A percentile compares a stretch with the other conserved stretches of the same genome.
Conservation (phyloP, 2,113 vertebrate genomes). For the Paedocypris sp. region DNA sequence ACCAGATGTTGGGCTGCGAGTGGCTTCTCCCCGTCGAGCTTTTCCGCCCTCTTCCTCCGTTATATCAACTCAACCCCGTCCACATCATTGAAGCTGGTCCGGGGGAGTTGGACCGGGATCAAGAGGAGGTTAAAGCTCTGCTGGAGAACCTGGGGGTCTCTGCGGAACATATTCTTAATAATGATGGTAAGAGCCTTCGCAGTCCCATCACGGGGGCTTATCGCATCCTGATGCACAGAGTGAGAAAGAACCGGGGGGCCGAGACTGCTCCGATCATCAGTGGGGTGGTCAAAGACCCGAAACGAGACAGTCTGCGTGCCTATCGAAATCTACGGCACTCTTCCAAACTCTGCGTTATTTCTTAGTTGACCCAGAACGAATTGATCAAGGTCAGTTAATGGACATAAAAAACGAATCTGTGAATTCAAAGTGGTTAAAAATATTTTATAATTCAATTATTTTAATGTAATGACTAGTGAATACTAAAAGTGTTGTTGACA, state of each 20-base stretch:
- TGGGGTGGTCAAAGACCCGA: conserved; percentile 64
- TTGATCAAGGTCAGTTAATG: neutral
- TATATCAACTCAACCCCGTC: conserved; percentile 55
- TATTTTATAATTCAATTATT: too few relatives aligned
- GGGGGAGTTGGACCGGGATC: conserved; percentile 56
- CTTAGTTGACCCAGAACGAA: conserved; percentile 56
- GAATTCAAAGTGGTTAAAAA: too few relatives aligned
- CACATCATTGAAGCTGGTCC: conserved; percentile 51
- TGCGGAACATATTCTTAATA: conserved; percentile 67
- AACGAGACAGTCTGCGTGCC: conserved; percentile 58
- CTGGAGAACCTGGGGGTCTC: conserved; percentile 77
- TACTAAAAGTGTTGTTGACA: too few relatives aligned
- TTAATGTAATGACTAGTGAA: too few relatives aligned
- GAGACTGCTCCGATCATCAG: conserved; percentile 67
- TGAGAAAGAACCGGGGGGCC: conserved; percentile 65
- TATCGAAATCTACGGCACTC: conserved; percentile 73
- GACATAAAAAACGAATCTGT: too few relatives aligned
- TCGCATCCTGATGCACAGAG: conserved; percentile 75
- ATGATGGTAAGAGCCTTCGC: conserved; percentile 56
- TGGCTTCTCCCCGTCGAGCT: conserved; percentile 81
- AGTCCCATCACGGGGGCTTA: conserved; percentile 77
- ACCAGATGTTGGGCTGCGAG: conserved; percentile 78
- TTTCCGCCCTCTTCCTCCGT: conserved; percentile 59
- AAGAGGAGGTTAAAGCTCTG: conserved; percentile 64
- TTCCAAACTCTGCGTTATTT: conserved; percentile 82